These are phyloP conservation scores for Sphinx pinastri DNA, from an alignment of 2,888 invertebrate species.

Conservation along the genomic window DNA sequence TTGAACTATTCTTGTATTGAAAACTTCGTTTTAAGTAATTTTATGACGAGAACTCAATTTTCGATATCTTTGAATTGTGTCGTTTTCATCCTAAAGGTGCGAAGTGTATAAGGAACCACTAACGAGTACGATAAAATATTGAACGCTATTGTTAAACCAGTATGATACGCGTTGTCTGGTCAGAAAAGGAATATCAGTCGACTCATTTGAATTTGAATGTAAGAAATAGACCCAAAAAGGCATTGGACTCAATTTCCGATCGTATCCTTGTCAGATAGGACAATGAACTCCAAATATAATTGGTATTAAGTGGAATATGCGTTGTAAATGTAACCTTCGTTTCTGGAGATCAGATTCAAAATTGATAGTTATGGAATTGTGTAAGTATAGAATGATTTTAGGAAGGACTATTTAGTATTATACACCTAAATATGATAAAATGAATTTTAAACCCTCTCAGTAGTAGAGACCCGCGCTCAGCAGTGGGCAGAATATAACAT, in stretches of 20 bases:
- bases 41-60: too few relatives aligned
- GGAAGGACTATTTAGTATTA: too few relatives aligned
- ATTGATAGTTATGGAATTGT: not conserved
- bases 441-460: too few relatives aligned
- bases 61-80: too few relatives aligned
- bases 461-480: too few relatives aligned
- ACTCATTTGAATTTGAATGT: constrained; percentile 1
- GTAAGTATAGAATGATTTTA: not conserved
- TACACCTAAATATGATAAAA: too few relatives aligned
- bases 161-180: not conserved
- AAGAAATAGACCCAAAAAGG: not conserved
- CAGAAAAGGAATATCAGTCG: not conserved
- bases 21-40: too few relatives aligned
- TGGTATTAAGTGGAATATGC: not conserved
- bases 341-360: not conserved
- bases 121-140: not conserved
- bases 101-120: not conserved
- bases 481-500: too few relatives aligned
- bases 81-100: too few relatives aligned
- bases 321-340: not conserved
- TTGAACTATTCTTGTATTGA: too few relatives aligned
- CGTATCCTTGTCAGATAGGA: not conserved
- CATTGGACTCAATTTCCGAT: not conserved
- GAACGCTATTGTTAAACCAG: too few relatives aligned
- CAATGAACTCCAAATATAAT: not conserved